Conservation (phyloP, 2,888 invertebrate genomes). For the Agapetus fuscipes region DNA sequence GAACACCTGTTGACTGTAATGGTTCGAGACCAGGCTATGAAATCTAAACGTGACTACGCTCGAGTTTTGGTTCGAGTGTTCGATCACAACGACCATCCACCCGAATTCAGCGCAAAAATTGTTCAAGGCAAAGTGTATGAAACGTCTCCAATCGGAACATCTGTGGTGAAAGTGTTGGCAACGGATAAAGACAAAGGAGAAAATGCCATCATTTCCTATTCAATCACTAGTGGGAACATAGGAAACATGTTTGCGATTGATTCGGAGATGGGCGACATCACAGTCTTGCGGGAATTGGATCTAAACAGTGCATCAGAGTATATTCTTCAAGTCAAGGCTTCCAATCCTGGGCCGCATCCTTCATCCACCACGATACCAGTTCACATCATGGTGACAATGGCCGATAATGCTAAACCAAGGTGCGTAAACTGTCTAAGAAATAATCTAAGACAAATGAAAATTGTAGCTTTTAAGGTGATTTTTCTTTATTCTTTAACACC, state of each 20-base stretch:
- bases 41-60: conserved; percentile 76
- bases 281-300: conserved; percentile 63
- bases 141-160: conserved; percentile 63
- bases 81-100: conserved; percentile 87
- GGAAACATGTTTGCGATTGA: conserved; percentile 81
- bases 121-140: conserved; percentile 68
- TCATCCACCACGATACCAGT: conserved; percentile 71
- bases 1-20: conserved; percentile 80
- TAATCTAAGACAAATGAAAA: too few species aligned
- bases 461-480: too few species aligned
- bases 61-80: conserved; percentile 62
- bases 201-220: conserved; percentile 71
- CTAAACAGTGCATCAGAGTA: conserved; percentile 67
- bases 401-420: conserved; percentile 77
- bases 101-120: conserved; percentile 74
- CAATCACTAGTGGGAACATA: conserved; percentile 81
- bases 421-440: conserved; percentile 28
- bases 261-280: conserved; percentile 64
- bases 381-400: conserved; percentile 79
- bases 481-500: too few species aligned
- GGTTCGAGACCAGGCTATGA: conserved; percentile 85
- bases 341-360: conserved; percentile 67
- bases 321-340: conserved; percentile 73
- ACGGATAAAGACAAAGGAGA: conserved; percentile 69
- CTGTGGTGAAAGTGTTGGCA: conserved; percentile 66